Evolutionary conservation across 2,113 vertebrate genomes (phyloP).

Genomic region (human (Homo sapiens)): GRCh38 chr6:33279001-33279500

Average conservation of each 20-base stretch:
- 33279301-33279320: constrained; percentile 58
- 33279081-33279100: not conserved
- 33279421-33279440: not conserved
- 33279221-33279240: not conserved
- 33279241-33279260: not conserved
- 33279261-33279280: not conserved
- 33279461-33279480: fast-evolving
- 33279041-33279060: not conserved
- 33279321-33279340: constrained; percentile 50
- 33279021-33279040: not conserved
- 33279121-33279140: constrained; percentile 51
- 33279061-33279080: not conserved
- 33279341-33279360: constrained; percentile 77
- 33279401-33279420: not conserved
- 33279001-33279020: not conserved
- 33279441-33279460: not conserved
- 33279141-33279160: not conserved
- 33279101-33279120: not conserved
- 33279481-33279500: constrained; percentile 80
- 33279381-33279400: not conserved
- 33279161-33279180: not conserved
- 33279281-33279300: constrained; percentile 89
- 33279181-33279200: not conserved
- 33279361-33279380: constrained; percentile 85
- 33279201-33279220: not conserved